A percentile compares a stretch with the other conserved stretches of the same genome.
Conservation (phyloP, 2,888 invertebrate genomes). For the Pasiphila rectangulata region DNA sequence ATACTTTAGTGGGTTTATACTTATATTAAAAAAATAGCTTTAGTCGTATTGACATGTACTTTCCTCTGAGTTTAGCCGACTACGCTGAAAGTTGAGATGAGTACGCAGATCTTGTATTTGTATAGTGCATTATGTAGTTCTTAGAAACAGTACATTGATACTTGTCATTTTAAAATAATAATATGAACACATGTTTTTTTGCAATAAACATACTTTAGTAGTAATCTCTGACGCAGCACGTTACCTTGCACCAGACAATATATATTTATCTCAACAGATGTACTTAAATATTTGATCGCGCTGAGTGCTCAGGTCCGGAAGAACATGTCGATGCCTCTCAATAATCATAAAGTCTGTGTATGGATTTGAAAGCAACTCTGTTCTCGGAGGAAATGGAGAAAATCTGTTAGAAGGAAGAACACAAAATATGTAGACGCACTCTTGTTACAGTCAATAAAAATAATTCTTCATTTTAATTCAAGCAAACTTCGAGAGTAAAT, state of each 20-base stretch:
- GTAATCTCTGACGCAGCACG: background rate
- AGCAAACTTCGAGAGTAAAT: no score
- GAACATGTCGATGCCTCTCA: conserved; percentile 36
- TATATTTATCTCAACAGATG: conserved; percentile 17
- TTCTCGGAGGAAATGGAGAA: background rate
- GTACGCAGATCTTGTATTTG: no score
- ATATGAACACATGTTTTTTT: background rate
- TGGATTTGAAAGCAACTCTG: conserved; percentile 4
- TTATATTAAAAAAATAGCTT: no score
- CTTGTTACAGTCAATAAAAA: conserved; percentile 1
- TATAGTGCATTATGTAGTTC: no score
- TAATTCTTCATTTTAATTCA: no score
- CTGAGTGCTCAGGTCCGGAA: conserved; percentile 36
- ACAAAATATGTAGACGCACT: background rate
- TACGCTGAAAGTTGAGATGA: no score
- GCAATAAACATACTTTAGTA: background rate
- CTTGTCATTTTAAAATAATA: no score
- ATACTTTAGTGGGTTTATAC: no score
- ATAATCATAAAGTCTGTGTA: conserved; percentile 39
- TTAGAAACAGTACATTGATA: no score
- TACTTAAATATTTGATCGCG: conserved; percentile 28
- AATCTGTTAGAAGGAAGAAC: background rate
- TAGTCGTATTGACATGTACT: no score
- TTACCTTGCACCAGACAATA: conserved; percentile 9
- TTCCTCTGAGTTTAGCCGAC: no score